phyloP scores from a whole-genome alignment of 2,113 vertebrate genomes.

The Pituophis catenifer region DNA sequence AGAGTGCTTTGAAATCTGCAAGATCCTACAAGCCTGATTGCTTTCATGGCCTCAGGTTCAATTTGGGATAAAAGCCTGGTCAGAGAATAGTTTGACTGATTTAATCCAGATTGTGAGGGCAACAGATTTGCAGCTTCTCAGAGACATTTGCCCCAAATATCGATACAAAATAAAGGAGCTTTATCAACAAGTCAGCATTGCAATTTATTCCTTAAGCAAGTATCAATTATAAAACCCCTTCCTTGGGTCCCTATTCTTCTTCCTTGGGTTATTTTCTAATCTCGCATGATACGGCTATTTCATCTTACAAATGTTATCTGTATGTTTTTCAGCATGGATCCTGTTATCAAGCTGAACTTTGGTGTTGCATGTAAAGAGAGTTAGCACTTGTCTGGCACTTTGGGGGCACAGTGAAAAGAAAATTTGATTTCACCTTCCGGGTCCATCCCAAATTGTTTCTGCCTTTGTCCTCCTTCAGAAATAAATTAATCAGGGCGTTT shows the following conservation, averaged over 20 bases:
- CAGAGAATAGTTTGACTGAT: background rate
- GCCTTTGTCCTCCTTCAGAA: background rate
- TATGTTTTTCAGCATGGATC: too few relatives aligned
- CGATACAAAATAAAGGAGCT: background rate
- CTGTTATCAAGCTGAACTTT: background rate
- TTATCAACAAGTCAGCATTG: background rate
- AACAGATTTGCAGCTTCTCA: background rate
- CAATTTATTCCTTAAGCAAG: background rate
- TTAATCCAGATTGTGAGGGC: background rate
- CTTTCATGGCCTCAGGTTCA: background rate
- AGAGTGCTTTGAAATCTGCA: background rate
- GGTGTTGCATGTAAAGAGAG: background rate
- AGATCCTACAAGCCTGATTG: background rate
- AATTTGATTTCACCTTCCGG: background rate
- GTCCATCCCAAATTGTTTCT: background rate
- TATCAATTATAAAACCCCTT: background rate
- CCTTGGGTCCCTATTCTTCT: background rate
- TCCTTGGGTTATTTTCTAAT: background rate
- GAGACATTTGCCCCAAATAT: background rate
- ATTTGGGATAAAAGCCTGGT: background rate
- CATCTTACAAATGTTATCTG: background rate
- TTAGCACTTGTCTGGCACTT: background rate
- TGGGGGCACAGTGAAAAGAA: background rate
- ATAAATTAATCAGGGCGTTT: background rate
- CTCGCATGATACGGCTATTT: background rate